Evolutionary conservation across 2,888 invertebrate genomes (phyloP).

Genomic region (Pseudoips prasinana): DNA sequence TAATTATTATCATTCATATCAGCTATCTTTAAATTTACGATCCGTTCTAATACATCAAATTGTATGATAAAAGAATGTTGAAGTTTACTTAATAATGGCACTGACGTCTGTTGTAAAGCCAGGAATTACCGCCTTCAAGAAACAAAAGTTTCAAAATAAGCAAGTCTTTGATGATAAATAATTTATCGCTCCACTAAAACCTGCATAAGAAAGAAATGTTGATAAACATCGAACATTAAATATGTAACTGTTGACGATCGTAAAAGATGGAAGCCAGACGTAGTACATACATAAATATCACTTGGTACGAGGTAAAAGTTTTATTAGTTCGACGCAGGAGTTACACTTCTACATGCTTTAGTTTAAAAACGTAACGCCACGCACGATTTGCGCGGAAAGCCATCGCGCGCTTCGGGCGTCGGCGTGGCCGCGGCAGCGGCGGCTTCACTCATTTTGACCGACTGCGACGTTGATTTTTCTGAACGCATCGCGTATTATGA

Average conservation of each 20-base stretch:
- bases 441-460: slow-evolving; percentile 42
- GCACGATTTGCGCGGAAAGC: slow-evolving; percentile 62
- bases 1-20: slow-evolving; percentile 47
- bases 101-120: slow-evolving; percentile 60
- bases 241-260: slow-evolving; percentile 81
- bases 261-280: slow-evolving; percentile 77
- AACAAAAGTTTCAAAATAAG: slow-evolving; percentile 79
- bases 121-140: slow-evolving; percentile 51
- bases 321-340: slow-evolving; percentile 63
- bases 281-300: slow-evolving; percentile 69
- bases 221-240: slow-evolving; percentile 82
- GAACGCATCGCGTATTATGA: slow-evolving; percentile 66
- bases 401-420: slow-evolving; percentile 44
- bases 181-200: slow-evolving; percentile 78
- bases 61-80: slow-evolving; percentile 44
- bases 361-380: slow-evolving; percentile 65
- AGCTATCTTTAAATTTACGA: slow-evolving; percentile 49
- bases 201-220: slow-evolving; percentile 81
- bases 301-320: slow-evolving; percentile 68
- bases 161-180: slow-evolving; percentile 79
- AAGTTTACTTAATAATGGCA: slow-evolving; percentile 55
- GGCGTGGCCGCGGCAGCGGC: no score
- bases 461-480: slow-evolving; percentile 60
- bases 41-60: slow-evolving; percentile 45
- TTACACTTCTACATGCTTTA: slow-evolving; percentile 52